Percentiles rank a stretch among this genome's conserved stretches.
Evolutionary conservation across 2,888 invertebrate species (phyloP).

Genomic region (Zaprionus obscuricornis): DNA sequence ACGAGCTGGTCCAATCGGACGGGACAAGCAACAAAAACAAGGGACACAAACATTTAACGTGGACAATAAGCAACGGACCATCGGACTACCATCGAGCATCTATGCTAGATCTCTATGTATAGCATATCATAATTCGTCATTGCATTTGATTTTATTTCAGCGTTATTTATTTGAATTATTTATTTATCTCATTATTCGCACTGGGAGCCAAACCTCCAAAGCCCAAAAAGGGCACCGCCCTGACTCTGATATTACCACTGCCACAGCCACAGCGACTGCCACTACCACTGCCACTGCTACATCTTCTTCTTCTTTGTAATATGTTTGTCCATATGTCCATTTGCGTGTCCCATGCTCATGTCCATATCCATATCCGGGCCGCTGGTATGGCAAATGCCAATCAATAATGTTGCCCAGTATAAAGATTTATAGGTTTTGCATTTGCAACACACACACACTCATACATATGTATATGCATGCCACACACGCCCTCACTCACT

Average conservation of each 20-base stretch:
- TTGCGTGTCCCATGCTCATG: conserved; percentile 53
- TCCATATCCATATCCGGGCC: conserved; percentile 34
- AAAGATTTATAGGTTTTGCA: conserved; percentile 82
- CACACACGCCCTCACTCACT: conserved; percentile 17
- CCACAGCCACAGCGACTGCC: not conserved
- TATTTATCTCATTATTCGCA: conserved; percentile 69
- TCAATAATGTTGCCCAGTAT: conserved; percentile 83
- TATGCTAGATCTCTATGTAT: conserved; percentile 29
- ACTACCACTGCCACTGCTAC: not conserved
- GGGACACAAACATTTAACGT: conserved; percentile 53
- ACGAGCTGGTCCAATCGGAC: conserved; percentile 79
- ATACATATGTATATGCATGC: not conserved
- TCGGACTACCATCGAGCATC: too few relatives aligned
- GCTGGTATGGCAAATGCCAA: conserved; percentile 66
- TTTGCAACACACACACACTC: conserved; percentile 41
- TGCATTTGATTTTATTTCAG: conserved; percentile 78
- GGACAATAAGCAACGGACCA: not conserved
- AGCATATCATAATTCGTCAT: conserved; percentile 81
- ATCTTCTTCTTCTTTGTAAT: conserved; percentile 9
- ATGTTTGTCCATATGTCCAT: conserved; percentile 60
- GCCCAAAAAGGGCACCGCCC: too few relatives aligned
- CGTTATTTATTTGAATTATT: conserved; percentile 75
- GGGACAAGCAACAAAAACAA: conserved; percentile 46
- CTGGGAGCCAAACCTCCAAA: too few relatives aligned
- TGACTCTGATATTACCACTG: too few relatives aligned